Conservation (phyloP, 2,113 vertebrate species). For the Pseudorectes ferrugineus region DNA sequence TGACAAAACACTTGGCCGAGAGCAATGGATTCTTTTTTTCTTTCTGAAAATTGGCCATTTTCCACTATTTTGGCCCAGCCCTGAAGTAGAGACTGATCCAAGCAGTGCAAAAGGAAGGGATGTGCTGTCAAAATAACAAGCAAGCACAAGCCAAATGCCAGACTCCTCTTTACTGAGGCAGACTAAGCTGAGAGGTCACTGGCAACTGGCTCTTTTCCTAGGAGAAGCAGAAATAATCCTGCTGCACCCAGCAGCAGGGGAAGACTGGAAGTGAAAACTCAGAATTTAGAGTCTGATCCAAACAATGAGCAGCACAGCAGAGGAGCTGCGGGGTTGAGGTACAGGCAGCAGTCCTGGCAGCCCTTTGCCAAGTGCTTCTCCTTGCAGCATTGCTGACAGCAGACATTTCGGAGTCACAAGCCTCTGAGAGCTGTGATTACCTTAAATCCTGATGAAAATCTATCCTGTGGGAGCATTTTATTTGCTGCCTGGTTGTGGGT, state of each 20-base stretch:
- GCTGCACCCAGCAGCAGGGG: background rate
- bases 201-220: background rate
- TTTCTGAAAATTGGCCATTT: background rate
- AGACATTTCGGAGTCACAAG: background rate
- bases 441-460: background rate
- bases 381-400: background rate
- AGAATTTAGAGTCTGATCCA: background rate
- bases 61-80: background rate
- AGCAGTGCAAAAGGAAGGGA: background rate
- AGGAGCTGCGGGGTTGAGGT: fast-evolving
- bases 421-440: background rate
- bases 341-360: background rate
- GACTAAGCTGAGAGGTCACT: background rate
- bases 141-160: background rate
- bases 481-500: background rate
- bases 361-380: background rate
- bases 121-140: background rate
- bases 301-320: background rate
- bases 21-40: fast-evolving
- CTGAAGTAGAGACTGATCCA: background rate
- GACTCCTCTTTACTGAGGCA: background rate
- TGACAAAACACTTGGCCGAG: background rate
- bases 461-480: background rate
- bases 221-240: background rate
- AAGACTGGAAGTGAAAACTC: background rate